Evolutionary conservation across 1,140 invertebrate species (phyloP).

Genomic region (Drosophila trapezifrons): DNA sequence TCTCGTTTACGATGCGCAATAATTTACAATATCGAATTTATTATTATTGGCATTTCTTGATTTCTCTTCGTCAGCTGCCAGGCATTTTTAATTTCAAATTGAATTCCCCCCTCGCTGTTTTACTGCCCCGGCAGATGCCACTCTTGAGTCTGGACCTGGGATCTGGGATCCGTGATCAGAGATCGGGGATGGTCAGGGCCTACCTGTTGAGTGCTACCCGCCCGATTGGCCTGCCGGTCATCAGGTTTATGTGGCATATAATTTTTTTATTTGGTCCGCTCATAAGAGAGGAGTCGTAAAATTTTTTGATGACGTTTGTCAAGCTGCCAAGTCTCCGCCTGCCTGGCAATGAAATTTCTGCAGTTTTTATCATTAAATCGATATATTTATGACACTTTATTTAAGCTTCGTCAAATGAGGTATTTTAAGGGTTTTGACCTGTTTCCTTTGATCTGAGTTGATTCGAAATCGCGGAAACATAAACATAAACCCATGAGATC

Average conservation of each 20-base stretch:
- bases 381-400: constrained; percentile 56
- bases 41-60: constrained; percentile 76
- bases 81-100: constrained; percentile 49
- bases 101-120: constrained; percentile 38
- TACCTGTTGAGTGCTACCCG: constrained; percentile 49
- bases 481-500: too few relatives aligned
- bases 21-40: constrained; percentile 75
- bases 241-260: constrained; percentile 77
- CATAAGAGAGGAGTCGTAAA: constrained; percentile 68
- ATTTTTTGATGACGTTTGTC: constrained; percentile 78
- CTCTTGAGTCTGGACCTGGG: constrained; percentile 11
- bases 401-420: constrained; percentile 43
- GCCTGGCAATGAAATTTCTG: constrained; percentile 42
- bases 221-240: constrained; percentile 56
- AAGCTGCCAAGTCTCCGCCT: constrained; percentile 23
- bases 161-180: constrained; percentile 7
- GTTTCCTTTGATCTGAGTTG: constrained; percentile 18
- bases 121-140: constrained; percentile 36
- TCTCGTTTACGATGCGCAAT: constrained; percentile 71
- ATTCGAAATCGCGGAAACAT: background rate
- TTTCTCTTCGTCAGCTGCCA: constrained; percentile 68
- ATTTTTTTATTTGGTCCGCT: constrained; percentile 71
- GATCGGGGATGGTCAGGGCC: constrained; percentile 27
- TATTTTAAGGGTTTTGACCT: constrained; percentile 47
- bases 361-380: constrained; percentile 44